Evolutionary conservation across 2,888 invertebrate genomes (phyloP).

Genomic region (Campoletis raptor): DNA sequence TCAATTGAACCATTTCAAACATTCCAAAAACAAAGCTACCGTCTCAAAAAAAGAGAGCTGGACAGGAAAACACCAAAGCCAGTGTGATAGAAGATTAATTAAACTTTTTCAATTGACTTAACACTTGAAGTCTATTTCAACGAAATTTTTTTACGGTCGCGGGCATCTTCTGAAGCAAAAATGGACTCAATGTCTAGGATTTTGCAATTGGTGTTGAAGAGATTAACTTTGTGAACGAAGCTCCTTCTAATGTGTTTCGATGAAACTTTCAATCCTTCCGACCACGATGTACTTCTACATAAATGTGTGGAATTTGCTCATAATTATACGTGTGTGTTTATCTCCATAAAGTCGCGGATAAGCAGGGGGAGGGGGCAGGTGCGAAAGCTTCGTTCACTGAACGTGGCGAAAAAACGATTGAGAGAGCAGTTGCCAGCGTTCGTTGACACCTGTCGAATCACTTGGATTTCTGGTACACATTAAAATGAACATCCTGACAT

Average conservation of each 20-base stretch:
- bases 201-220: neutral
- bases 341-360: slow-evolving; percentile 47
- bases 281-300: slow-evolving; percentile 24
- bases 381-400: slow-evolving; percentile 58
- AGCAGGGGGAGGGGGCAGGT: slow-evolving; percentile 63
- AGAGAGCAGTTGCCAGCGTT: slow-evolving; percentile 67
- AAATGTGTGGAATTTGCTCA: slow-evolving; percentile 65
- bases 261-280: slow-evolving; percentile 14
- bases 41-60: no score
- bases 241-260: slow-evolving; percentile 19
- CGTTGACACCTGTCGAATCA: slow-evolving; percentile 82
- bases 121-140: neutral
- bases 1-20: neutral
- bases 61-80: no score
- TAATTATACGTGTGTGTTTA: slow-evolving; percentile 25
- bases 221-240: slow-evolving; percentile 39
- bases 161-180: neutral
- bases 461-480: slow-evolving; percentile 75
- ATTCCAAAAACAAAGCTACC: neutral
- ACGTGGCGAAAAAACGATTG: slow-evolving; percentile 64
- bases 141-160: neutral
- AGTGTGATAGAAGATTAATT: neutral
- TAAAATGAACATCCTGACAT: slow-evolving; percentile 22
- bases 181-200: neutral
- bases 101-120: neutral